Evolutionary conservation across 2,888 invertebrate species (phyloP), one percentile per base, ranked within the genome.

Genomic region (Phalera bucephala): DNA sequence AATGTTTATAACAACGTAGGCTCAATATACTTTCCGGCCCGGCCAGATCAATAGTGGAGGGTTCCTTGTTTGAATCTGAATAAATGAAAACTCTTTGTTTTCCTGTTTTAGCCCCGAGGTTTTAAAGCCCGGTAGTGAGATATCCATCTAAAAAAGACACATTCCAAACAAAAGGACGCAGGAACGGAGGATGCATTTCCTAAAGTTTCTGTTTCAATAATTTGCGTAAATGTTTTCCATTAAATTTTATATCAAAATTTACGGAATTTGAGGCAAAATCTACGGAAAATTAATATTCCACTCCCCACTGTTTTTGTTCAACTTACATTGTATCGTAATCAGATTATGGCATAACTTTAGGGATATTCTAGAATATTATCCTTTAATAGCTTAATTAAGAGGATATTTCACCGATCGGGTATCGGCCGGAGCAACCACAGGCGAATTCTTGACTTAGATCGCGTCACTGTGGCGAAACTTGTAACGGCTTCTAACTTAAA

Each of bases 401-500:
- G 45, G 52, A 57, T 58, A 34, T 56, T 52, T 52, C 36, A 45
- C 48, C 36, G 45, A 52, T 36, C 34, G 45, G 38, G 52, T 41
- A 54, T 49, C 40, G 53, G 47, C 45, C 47, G 38, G 27, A 38
- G 42, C 41, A 50, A 59, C 57, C 51, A 52, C 53, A 49, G 51
- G 45, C 35, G 41, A 43, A 49, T 52, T 46, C 36, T 34, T 46
- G 30, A 30, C 52, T 35, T 46, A 52, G 32, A 42, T 47, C 36
- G 40, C 58, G 54, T 69, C 64, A 68, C 55, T 69, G 71, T 72
- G 64, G 72, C 48, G 49, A 70, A 83, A 81, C 77, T 84, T 85
- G 75, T 80, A 77, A 75, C 76, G 66, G 76, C 68, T 74, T 78
- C 71, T 71, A 81, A 84, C 71, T 82, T 80, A 80, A 86, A 82